Conservation (phyloP, 2,113 vertebrate species). For the Trichomycterus rosablanca region DNA sequence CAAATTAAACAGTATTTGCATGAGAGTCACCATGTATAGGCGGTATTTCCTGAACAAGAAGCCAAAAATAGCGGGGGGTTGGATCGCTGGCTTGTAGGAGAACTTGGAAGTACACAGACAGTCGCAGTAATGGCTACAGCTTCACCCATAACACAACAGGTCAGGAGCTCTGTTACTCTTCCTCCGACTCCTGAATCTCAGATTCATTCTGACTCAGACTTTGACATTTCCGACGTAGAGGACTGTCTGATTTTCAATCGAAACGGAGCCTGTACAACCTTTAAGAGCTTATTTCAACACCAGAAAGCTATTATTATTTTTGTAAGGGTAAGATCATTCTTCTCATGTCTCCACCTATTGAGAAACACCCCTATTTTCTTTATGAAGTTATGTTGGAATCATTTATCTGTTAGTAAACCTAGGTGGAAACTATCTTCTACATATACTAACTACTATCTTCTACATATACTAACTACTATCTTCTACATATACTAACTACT, state of each 20-base stretch:
- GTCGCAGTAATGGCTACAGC: slow-evolving; percentile 51
- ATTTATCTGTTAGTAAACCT: too few relatives aligned
- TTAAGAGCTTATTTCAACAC: slow-evolving; percentile 71
- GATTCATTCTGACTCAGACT: too few relatives aligned
- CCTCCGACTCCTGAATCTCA: neutral
- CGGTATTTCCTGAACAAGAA: slow-evolving; percentile 37
- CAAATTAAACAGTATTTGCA: neutral
- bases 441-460: too few relatives aligned
- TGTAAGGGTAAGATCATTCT: slow-evolving; percentile 75
- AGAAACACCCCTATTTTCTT: too few relatives aligned
- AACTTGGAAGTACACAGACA: too few relatives aligned
- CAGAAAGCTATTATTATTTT: slow-evolving; percentile 80
- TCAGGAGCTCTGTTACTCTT: slow-evolving; percentile 42
- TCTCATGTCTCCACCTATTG: too few relatives aligned
- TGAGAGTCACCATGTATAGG: slow-evolving; percentile 39
- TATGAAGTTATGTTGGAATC: too few relatives aligned
- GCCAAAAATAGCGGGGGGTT: slow-evolving; percentile 47
- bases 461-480: too few relatives aligned
- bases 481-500: too few relatives aligned
- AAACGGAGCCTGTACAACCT: slow-evolving; percentile 59
- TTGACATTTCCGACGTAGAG: slow-evolving; percentile 57
- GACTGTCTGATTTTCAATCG: slow-evolving; percentile 69
- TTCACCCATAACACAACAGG: slow-evolving; percentile 71
- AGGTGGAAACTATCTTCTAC: too few relatives aligned
- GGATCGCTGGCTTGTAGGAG: neutral